These are phyloP conservation scores for Drosophila fungiperda DNA, from an alignment of 2,888 invertebrate species.

Conservation along the genomic window DNA sequence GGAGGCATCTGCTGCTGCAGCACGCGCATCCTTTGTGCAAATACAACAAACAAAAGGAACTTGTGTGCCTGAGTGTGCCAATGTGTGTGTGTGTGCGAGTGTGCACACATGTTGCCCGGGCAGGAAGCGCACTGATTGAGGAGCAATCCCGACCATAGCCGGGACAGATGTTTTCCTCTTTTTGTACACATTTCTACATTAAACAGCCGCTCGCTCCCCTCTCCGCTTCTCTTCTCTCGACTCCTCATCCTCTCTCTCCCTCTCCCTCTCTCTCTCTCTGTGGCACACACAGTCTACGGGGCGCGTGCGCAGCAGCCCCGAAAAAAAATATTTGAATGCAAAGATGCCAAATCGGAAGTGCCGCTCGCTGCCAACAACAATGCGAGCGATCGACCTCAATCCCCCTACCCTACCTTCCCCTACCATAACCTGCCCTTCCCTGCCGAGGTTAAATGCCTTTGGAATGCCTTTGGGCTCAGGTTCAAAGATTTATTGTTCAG, in stretches of 20 bases:
- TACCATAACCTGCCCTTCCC: not conserved
- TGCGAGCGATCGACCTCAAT: conserved; percentile 16
- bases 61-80: conserved; percentile 2
- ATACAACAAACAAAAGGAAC: conserved; percentile 55
- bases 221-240: not conserved
- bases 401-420: not conserved
- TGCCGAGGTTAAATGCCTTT: conserved; percentile 63
- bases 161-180: conserved; percentile 72
- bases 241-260: not conserved
- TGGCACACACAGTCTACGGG: not conserved
- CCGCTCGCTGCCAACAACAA: conserved; percentile 46
- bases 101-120: conserved; percentile 70
- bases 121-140: conserved; percentile 81
- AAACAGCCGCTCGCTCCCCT: conserved; percentile 49
- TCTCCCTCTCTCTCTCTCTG: not conserved
- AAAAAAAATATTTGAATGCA: conserved; percentile 7
- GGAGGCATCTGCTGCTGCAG: conserved; percentile 68
- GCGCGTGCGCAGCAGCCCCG: conserved; percentile 54
- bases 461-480: conserved; percentile 45
- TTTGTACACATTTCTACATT: conserved; percentile 38
- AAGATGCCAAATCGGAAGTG: conserved; percentile 69
- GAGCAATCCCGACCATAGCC: conserved; percentile 60
- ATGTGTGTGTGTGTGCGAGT: conserved; percentile 26
- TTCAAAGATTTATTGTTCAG: conserved; percentile 65
- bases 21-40: conserved; percentile 74